Base-by-base conservation (phyloP, 35 echinoderm and acorn worm genomes). In the Lytechinus variegatus region DNA sequence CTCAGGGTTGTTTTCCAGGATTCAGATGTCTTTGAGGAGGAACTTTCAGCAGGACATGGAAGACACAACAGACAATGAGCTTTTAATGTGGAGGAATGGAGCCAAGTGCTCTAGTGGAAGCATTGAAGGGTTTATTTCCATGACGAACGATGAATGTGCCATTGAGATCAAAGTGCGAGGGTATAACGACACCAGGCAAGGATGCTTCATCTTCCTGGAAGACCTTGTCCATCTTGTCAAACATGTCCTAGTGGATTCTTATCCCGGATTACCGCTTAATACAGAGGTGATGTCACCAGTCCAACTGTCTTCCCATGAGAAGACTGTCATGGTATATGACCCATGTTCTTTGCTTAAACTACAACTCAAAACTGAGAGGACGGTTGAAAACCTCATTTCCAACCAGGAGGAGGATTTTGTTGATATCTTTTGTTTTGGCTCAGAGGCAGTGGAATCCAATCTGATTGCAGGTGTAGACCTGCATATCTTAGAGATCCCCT, bases 141-240 rank as follows among this genome's bases (percentile, higher is more conserved):
- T 99, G 94, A 95, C 97, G 79, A 96, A 97, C 94, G 96, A 99
- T 61, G 98, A 96, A 55, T 95, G 97, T 54, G 94, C 96, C 55
- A 92, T 99, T 16, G 97, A 98, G 94, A 95, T 99, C 72, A 56
- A 94, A 92, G 98, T 99, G 19, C 91, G 98, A 89, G 97, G 98
- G n/a, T 93, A 96, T 24, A 93, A 94, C 24, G 97, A 99, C 27
- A 95, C 96, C 27, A 96, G 97, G 51, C 98, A 99, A 87, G 97
- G 97, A 4, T 99, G 98, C 86, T 99, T 99, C 87, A 96, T 99
- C 10, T 99, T 99, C 87, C 95, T 99, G 86, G 98, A 99, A 86
- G 98, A 99, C 72, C 93, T 99, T 8, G 94, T 97, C 14, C 98
- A 99, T 54, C 95, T 99, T 14, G 96, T 99, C 9, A 97, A 96